Evolutionary conservation across 2,888 invertebrate species (phyloP), one percentile per base, ranked within the genome.

Genomic region (Agriopis leucophaearia): DNA sequence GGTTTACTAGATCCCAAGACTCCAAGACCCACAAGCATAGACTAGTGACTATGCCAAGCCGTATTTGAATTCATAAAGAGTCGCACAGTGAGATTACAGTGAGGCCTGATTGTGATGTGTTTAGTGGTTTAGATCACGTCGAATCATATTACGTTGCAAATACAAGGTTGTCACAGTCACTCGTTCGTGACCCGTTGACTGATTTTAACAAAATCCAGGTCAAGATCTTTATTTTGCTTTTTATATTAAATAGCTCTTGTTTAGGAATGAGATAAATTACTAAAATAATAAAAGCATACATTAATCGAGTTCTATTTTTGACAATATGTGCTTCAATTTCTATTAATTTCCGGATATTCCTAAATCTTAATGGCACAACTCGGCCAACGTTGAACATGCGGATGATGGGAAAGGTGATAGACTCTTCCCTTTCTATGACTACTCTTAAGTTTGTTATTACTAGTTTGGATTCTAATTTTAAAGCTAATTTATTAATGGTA

Each of bases 161-260:
- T 81, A 85, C 91, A 91, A 92, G 91, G 91, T 85, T 91, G 86
- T 88, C 86, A 86, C 88, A 90, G 89, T 91, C 91, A 90, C 90
- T 91, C 88, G 92, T 89, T 92, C 92, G 88, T 92, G 92, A 92
- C 92, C 92, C 83, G 90, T 86, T 91, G 90, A 90, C 91, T 92
- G 91, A 91, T 90, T 92, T 69, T 87, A 86, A 86, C 82, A 81
- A 82, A 87, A 91, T 87, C 84, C 86, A 87, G 92, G 92, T 92
- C 92, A 92, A 92, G 92, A 91, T 90, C 92, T 90, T 91, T 88
- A 89, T 87, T 88, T 88, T 80, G 83, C 81, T 86, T 87, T 86
- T 87, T 79, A 86, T 89, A 87, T 84, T 85, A 81, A 87, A 86
- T 85, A 79, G 79, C 76, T 83, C 78, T 81, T 79, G 78, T 80